Conservation (phyloP, 1,140 invertebrate species). For the Apis laboriosa region DNA sequence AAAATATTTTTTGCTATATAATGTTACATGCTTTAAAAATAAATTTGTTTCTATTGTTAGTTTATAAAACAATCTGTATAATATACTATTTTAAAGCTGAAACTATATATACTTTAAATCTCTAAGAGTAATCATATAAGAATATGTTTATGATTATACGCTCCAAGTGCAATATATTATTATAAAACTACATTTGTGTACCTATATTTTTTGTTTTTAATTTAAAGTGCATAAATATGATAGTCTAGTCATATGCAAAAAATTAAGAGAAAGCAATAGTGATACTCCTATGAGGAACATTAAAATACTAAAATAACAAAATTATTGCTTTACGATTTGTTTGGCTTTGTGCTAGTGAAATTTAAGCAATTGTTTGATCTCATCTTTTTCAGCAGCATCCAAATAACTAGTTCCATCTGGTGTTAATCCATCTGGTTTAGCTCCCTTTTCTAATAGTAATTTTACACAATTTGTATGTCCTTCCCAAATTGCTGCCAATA, state of each 20-base stretch:
- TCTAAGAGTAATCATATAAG: conserved; percentile 47
- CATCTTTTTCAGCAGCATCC: conserved; percentile 94
- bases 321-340: conserved; percentile 68
- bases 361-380: conserved; percentile 90
- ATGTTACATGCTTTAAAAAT: conserved; percentile 47
- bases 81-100: conserved; percentile 51
- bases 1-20: conserved; percentile 55
- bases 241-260: conserved; percentile 63
- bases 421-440: conserved; percentile 90
- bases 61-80: conserved; percentile 42
- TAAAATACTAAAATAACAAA: conserved; percentile 78
- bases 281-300: conserved; percentile 78
- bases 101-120: conserved; percentile 55
- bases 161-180: conserved; percentile 60
- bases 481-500: conserved; percentile 97
- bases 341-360: conserved; percentile 76
- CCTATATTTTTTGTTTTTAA: conserved; percentile 50
- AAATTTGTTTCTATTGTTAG: conserved; percentile 36
- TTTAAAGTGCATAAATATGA: conserved; percentile 67
- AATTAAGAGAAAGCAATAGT: conserved; percentile 75
- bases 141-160: conserved; percentile 59
- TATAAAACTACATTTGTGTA: conserved; percentile 59
- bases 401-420: conserved; percentile 93
- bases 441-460: conserved; percentile 92
- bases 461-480: conserved; percentile 95